These are phyloP conservation scores for Dryococelus australis DNA, from an alignment of 2,888 invertebrate species.

Conservation along the genomic window DNA sequence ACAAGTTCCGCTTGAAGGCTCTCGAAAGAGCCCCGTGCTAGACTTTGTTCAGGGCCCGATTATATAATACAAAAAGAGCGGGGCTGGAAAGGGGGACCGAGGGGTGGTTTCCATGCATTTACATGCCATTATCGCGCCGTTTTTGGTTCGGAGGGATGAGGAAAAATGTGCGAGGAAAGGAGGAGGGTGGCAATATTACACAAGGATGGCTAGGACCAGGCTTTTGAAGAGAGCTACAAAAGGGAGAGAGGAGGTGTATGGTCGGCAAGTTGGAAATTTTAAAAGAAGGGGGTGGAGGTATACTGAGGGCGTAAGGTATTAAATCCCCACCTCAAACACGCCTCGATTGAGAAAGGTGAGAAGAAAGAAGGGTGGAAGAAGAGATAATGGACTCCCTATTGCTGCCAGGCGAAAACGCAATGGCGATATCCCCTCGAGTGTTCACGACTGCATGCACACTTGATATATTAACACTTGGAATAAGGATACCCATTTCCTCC, in stretches of 20 bases:
- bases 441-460: too few species aligned
- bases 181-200: background rate
- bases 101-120: conserved; percentile 44
- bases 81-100: background rate
- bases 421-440: background rate
- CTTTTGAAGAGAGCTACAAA: background rate
- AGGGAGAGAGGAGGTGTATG: background rate
- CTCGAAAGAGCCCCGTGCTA: background rate
- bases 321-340: background rate
- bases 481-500: too few species aligned
- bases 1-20: conserved; percentile 24
- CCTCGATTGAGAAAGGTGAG: background rate
- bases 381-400: background rate
- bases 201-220: background rate
- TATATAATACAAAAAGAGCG: background rate
- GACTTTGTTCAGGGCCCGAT: background rate
- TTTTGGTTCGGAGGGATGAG: background rate
- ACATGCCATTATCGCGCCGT: conserved; percentile 43
- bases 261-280: background rate
- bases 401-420: background rate
- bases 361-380: background rate
- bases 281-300: background rate
- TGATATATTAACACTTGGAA: too few species aligned
- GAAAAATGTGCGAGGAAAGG: too few species aligned
- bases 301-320: background rate